Evolutionary conservation across 1,140 invertebrate species (phyloP).

Genomic region (Maniola jurtina): DNA sequence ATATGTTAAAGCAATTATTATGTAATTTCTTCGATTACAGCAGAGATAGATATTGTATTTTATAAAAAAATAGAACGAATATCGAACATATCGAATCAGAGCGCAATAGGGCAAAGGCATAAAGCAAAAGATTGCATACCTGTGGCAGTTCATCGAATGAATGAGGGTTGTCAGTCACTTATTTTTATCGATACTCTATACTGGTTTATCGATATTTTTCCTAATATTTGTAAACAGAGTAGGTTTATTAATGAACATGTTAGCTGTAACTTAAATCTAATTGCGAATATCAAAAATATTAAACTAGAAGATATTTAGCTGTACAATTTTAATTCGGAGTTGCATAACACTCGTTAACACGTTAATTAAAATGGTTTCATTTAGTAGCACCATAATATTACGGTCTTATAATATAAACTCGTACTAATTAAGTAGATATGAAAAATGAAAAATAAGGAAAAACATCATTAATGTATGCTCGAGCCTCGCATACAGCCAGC

Average conservation of each 20-base stretch:
- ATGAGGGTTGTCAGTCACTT: constrained; percentile 6
- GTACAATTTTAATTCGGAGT: constrained; percentile 10
- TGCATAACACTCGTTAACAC: constrained; percentile 10
- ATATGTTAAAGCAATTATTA: no score
- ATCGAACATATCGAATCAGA: constrained; percentile 45
- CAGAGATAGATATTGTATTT: constrained; percentile 9
- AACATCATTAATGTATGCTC: constrained; percentile 23
- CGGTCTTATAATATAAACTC: constrained; percentile 24
- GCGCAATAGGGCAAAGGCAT: constrained; percentile 44
- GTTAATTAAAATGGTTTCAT: constrained; percentile 24
- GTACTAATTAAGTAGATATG: constrained; percentile 29
- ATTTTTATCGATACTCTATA: background rate
- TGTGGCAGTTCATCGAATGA: constrained; percentile 37
- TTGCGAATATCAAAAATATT: no score
- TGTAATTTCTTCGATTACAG: no score
- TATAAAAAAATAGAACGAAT: constrained; percentile 31
- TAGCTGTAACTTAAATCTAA: no score
- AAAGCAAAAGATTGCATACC: constrained; percentile 65
- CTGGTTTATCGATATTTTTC: no score
- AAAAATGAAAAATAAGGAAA: constrained; percentile 32
- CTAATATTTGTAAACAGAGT: no score
- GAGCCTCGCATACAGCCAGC: constrained; percentile 20
- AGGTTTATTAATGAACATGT: no score
- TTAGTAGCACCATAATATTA: constrained; percentile 12
- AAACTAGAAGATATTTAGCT: background rate